Percentiles rank a stretch among this genome's conserved stretches.
Conservation (phyloP, 2,888 invertebrate genomes). For the Drosophila koepferae region DNA sequence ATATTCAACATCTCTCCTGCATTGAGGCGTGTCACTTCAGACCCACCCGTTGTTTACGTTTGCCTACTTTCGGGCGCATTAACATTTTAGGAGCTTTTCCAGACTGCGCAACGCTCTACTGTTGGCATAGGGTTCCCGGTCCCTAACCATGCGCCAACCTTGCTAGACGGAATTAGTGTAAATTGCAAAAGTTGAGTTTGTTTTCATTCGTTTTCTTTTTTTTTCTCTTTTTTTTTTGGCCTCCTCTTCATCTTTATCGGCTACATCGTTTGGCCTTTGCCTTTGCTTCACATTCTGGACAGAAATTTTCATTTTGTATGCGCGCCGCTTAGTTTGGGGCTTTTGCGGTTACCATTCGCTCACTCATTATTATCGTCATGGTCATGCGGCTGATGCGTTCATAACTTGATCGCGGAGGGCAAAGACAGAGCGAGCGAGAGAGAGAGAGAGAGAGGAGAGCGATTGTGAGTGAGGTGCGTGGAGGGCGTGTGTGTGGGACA, state of each 20-base stretch:
- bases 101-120: background rate
- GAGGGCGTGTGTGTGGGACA: slow-evolving; percentile 2
- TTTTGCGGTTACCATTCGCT: slow-evolving; percentile 48
- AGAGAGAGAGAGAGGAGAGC: background rate
- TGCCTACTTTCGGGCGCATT: slow-evolving; percentile 42
- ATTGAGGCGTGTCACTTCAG: slow-evolving; percentile 19
- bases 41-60: slow-evolving; percentile 22
- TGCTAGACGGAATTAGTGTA: slow-evolving; percentile 57
- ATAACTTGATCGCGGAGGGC: slow-evolving; percentile 22
- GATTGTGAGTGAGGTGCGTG: background rate
- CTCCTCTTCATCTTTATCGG: background rate
- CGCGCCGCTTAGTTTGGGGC: slow-evolving; percentile 38
- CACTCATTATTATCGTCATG: slow-evolving; percentile 61
- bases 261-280: background rate
- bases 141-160: background rate
- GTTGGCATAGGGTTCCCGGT: background rate
- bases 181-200: slow-evolving; percentile 57
- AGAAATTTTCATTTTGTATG: slow-evolving; percentile 22
- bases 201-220: slow-evolving; percentile 3
- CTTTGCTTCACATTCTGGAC: background rate
- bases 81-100: slow-evolving; percentile 41
- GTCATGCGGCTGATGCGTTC: slow-evolving; percentile 40
- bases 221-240: too few relatives aligned
- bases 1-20: slow-evolving; percentile 10
- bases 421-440: background rate